Evolutionary conservation across 2,888 invertebrate species (phyloP), one percentile per base, ranked within the genome.

Genomic region (Thyatira batis): DNA sequence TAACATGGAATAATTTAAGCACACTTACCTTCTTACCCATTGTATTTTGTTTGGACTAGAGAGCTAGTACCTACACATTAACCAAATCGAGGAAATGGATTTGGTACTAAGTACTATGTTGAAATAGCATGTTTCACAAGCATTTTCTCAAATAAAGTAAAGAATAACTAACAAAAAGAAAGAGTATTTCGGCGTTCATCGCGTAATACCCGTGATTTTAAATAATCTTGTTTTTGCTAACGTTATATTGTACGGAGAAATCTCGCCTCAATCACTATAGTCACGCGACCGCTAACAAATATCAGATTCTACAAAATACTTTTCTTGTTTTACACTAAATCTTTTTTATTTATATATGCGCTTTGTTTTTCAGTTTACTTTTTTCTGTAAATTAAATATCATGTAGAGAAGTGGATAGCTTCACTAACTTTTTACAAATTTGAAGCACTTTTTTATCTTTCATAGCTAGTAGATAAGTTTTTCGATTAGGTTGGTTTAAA

Each of bases 201-300:
- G 73, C 77, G 80, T 84, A 84, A 84, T 79, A 73, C 76, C 78
- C 69, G 80, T 83, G 75, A 86, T 89, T 87, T 84, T 78, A 82
- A 84, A 82, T 78, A 81, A 84, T 85, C 79, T 82, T 73, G 76
- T 84, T 87, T 82, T 84, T 84, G 73, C 71, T 74, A 65, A 70
- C 70, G 61, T 61, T 67, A 64, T 58, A 58, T 61, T 67, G 65
- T 58, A 58, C 63, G 65, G 82, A 82, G 83, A 89, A 86, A 87
- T 87, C 85, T 85, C 62, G 63, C 62, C 69, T 73, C 78, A 80
- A 83, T 80, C 76, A 76, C 73, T 67, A 62, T 69, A 77, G 87
- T 84, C 89, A 90, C 89, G 87, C 89, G 72, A 85, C 61, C 58
- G 60, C 58, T 69, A 57, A 61, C 61, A 67, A 73, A 70, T 58